Evolutionary conservation across 2,888 invertebrate species (phyloP).

Genomic region (Trilocha varians): DNA sequence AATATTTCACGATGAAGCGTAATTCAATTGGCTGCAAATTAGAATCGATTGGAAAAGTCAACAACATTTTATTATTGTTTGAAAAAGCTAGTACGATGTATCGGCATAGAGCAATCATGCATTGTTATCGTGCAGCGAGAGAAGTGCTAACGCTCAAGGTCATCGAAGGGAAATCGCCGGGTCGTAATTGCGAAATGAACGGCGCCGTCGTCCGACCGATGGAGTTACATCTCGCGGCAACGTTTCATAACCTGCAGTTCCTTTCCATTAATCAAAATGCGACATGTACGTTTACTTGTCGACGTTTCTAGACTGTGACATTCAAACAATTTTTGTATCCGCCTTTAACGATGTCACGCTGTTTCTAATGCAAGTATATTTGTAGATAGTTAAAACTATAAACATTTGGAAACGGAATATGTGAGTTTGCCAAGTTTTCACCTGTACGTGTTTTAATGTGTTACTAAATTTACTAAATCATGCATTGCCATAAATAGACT

Average conservation of each 20-base stretch:
- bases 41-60: neutral
- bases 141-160: conserved; percentile 54
- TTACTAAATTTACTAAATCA: too few species aligned
- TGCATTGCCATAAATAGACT: too few species aligned
- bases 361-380: neutral
- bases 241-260: conserved; percentile 45
- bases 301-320: conserved; percentile 11
- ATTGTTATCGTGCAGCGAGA: conserved; percentile 42
- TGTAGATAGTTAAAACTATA: neutral
- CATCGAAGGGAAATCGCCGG: conserved; percentile 65
- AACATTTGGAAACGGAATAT: neutral
- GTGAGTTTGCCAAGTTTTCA: neutral
- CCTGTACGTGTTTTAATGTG: too few species aligned
- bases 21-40: too few species aligned
- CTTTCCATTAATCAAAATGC: conserved; percentile 33
- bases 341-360: neutral
- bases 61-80: neutral
- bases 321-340: conserved; percentile 3
- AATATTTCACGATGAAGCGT: too few species aligned
- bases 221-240: conserved; percentile 48
- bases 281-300: conserved; percentile 17
- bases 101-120: conserved; percentile 21
- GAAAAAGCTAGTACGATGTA: neutral
- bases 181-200: conserved; percentile 45
- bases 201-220: conserved; percentile 29